Conservation (phyloP, 2,888 invertebrate genomes). For the Cheilosia variabilis region DNA sequence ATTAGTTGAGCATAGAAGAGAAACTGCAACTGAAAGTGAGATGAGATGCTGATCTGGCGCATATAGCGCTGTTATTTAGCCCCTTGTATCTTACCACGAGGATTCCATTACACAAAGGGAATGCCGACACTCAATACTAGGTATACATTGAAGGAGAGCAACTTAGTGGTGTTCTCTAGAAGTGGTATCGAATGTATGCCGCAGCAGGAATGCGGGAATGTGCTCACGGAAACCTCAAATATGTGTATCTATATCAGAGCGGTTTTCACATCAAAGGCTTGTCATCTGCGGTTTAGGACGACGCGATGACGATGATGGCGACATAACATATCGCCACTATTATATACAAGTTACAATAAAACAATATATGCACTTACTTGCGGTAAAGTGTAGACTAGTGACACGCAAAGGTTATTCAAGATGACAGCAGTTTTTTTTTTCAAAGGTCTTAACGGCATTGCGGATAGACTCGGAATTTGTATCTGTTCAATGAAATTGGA, state of each 20-base stretch:
- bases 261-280: slow-evolving; percentile 51
- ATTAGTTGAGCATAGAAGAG: slow-evolving; percentile 12
- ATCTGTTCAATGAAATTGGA: slow-evolving; percentile 36
- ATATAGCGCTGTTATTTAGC: slow-evolving; percentile 37
- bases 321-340: slow-evolving; percentile 43
- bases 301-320: slow-evolving; percentile 4
- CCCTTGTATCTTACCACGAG: slow-evolving; percentile 59
- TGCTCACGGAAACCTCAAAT: slow-evolving; percentile 65
- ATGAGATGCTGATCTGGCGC: slow-evolving; percentile 54
- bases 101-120: slow-evolving; percentile 70
- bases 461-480: slow-evolving; percentile 38
- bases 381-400: slow-evolving; percentile 28
- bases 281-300: slow-evolving; percentile 62
- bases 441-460: slow-evolving; percentile 32
- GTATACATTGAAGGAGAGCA: slow-evolving; percentile 47
- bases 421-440: slow-evolving; percentile 17
- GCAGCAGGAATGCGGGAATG: slow-evolving; percentile 57
- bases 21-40: slow-evolving; percentile 22
- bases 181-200: slow-evolving; percentile 59
- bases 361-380: slow-evolving; percentile 29
- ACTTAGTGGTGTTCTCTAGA: slow-evolving; percentile 37
- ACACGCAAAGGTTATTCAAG: slow-evolving; percentile 61
- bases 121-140: slow-evolving; percentile 56
- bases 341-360: slow-evolving; percentile 32
- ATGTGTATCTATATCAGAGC: slow-evolving; percentile 52